Conservation (phyloP, 2,888 invertebrate genomes). For the Drosophila anomelani region DNA sequence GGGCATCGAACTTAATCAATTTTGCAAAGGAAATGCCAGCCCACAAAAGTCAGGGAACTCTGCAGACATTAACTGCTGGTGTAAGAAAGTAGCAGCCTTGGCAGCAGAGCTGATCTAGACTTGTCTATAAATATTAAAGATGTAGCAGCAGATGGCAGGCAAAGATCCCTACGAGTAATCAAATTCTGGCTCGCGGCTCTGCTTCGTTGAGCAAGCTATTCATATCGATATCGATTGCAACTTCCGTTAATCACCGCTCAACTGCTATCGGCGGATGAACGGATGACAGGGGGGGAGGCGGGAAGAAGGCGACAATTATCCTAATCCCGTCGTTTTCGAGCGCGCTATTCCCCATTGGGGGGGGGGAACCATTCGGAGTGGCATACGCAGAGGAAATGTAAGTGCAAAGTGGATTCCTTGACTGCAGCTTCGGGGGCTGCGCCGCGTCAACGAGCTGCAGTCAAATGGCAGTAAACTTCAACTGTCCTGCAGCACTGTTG, state of each 20-base stretch:
- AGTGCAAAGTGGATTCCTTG: slow-evolving; percentile 38
- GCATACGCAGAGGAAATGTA: slow-evolving; percentile 26
- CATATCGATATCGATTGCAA: slow-evolving; percentile 25
- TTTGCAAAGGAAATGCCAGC: background rate
- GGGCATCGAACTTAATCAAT: slow-evolving; percentile 15
- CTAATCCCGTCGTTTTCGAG: slow-evolving; percentile 14
- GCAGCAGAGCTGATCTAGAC: background rate
- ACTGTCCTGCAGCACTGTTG: slow-evolving; percentile 5
- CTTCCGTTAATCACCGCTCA: slow-evolving; percentile 38
- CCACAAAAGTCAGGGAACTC: background rate
- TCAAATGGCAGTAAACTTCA: slow-evolving; percentile 35
- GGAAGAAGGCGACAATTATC: slow-evolving; percentile 23
- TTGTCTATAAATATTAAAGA: no score
- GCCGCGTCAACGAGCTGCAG: slow-evolving; percentile 41
- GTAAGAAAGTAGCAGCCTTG: background rate
- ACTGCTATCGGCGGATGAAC: background rate
- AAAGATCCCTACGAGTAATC: background rate
- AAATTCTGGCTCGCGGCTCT: background rate
- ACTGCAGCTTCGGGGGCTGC: slow-evolving; percentile 31
- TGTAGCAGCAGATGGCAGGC: no score
- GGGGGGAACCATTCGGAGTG: background rate
- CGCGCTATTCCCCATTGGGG: background rate
- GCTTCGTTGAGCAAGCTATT: no score
- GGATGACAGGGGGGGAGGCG: background rate
- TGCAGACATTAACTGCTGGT: background rate